Evolutionary conservation across 2,888 invertebrate species (phyloP), one percentile per base, ranked within the genome.

Genomic region (Drosophila neotestacea): DNA sequence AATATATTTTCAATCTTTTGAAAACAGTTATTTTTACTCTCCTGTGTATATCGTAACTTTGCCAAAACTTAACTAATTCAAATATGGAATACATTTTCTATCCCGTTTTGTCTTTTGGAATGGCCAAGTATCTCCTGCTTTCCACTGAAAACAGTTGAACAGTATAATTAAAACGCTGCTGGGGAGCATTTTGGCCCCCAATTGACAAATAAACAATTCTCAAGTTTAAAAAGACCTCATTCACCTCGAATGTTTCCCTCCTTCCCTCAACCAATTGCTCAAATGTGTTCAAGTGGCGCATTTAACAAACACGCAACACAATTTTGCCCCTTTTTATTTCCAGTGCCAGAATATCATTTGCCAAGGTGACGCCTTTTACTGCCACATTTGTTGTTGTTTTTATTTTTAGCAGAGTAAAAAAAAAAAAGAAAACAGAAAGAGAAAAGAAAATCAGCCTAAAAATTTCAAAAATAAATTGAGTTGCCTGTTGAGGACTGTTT

Each of bases 291-390:
- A 80, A 83, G 81, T 76, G 84, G 73, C 54, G 71, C 55, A 60
- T 60, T 41, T 70, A 71, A 71, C 61, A 67, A 70, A 76, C 82
- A 75, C 70, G 61, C 71, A 77, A 75, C 63, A 62, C 67, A 67
- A 64, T 66, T 66, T 64, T 54, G 61, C 69, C 81, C 77, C 70
- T 68, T 73, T 69, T 69, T 68, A 61, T 67, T 51, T 50, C 51
- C 22, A 44, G 50, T 39, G 72, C 59, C 73, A 67, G 61, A 68
- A 69, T 70, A 69, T 70, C 79, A 85, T 88, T 84, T 83, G 87
- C 86, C 74, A 88, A 85, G 89, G 89, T 86, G 89, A 82, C 89
- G 89, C 83, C 88, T 82, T 73, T 80, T 76, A 83, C 72, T 85
- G 83, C 84, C 67, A 78, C 74, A 62, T 55, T 79, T 74, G 58